phyloP scores from a whole-genome alignment of 2,113 vertebrate genomes.

The Mormyrus lacerda region DNA sequence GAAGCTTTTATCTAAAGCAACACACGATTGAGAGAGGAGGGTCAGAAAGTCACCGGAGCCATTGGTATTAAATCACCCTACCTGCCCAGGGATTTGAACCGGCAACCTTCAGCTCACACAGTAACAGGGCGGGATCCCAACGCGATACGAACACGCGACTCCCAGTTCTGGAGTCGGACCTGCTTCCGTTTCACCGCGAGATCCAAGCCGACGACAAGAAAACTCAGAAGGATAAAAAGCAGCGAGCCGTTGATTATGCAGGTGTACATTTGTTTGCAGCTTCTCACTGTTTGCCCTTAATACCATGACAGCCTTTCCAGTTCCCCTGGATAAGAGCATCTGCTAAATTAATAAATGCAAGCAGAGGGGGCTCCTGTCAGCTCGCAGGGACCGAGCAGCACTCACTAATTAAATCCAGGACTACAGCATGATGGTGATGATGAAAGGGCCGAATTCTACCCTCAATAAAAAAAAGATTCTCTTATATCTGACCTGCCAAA shows the following conservation, averaged over 20 bases:
- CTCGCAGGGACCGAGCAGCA: neutral
- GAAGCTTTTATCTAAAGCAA: neutral
- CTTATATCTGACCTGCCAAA: neutral
- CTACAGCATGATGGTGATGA: neutral
- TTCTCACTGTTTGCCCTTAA: neutral
- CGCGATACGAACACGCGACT: neutral
- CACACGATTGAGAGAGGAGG: neutral
- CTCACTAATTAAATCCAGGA: conserved; percentile 4
- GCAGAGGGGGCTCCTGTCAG: neutral
- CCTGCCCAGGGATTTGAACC: neutral
- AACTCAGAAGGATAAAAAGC: neutral
- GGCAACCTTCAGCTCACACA: neutral
- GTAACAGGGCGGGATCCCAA: neutral
- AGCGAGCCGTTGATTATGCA: neutral
- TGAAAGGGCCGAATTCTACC: neutral
- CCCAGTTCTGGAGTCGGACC: neutral
- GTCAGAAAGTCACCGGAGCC: neutral
- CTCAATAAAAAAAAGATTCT: neutral
- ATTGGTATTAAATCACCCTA: neutral
- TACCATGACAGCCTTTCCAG: conserved; percentile 1
- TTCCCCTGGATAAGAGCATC: conserved; percentile 1
- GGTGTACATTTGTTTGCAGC: neutral
- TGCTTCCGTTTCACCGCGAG: neutral
- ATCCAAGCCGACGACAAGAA: neutral
- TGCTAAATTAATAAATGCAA: conserved; percentile 11